Percentiles rank a stretch among this genome's conserved stretches.
phyloP scores from a whole-genome alignment of 2,797 vertebrate species.

The Sarcophilus harrisii region DNA sequence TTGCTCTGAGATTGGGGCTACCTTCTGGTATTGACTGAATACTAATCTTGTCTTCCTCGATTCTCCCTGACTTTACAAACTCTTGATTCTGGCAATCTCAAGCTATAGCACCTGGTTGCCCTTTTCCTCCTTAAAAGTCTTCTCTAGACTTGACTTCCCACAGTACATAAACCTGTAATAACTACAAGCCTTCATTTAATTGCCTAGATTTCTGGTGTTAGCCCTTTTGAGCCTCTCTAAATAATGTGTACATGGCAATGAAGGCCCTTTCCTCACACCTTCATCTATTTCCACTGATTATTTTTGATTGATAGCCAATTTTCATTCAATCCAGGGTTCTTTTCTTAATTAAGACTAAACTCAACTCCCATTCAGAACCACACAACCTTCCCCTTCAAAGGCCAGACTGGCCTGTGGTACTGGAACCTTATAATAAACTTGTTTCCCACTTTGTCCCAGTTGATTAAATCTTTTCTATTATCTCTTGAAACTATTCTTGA shows the following conservation, averaged over 20 bases:
- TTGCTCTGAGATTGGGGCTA: not conserved
- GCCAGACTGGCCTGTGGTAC: constrained; percentile 10
- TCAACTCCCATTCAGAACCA: not conserved
- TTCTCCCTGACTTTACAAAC: not conserved
- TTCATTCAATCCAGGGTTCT: not conserved
- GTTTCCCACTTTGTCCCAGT: not conserved
- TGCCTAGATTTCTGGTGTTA: not conserved
- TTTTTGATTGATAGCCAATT: not conserved
- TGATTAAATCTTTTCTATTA: constrained; percentile 71
- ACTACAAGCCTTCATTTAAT: not conserved
- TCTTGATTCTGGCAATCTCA: not conserved
- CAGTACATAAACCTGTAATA: not conserved
- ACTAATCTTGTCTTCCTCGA: not conserved
- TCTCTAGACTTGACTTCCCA: constrained; percentile 12
- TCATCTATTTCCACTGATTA: not conserved
- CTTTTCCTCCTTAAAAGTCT: not conserved
- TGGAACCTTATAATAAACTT: constrained; percentile 4
- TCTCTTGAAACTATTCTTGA: constrained; percentile 62
- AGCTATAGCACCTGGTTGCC: not conserved
- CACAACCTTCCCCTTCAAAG: not conserved
- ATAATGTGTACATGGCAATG: not conserved
- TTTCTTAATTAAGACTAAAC: not conserved
- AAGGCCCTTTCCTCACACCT: not conserved
- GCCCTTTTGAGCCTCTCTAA: not conserved
- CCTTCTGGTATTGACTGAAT: not conserved